These are phyloP conservation scores for Panurus biarmicus DNA, from an alignment of 2,113 vertebrate species.

Conservation along the genomic window DNA sequence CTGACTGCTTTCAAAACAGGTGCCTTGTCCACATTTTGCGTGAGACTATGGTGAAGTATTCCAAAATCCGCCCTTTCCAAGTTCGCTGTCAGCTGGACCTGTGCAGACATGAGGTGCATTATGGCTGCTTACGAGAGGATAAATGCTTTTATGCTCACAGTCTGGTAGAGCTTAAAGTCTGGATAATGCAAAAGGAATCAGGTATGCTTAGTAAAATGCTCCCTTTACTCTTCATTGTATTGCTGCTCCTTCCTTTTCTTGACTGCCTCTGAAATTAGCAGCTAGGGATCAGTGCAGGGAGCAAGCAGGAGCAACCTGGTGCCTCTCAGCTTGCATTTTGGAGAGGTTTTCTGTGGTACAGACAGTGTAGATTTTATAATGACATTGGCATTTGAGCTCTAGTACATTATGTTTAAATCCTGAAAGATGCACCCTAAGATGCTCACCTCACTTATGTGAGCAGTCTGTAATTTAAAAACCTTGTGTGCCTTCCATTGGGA, in stretches of 20 bases:
- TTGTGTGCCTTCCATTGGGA: neutral
- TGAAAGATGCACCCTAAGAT: neutral
- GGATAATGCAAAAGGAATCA: constrained; percentile 90
- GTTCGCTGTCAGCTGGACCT: constrained; percentile 83
- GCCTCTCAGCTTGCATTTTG: neutral
- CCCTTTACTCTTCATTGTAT: neutral
- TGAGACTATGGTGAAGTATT: constrained; percentile 89
- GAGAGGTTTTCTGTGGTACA: neutral
- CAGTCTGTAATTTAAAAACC: neutral
- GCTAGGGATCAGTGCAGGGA: neutral
- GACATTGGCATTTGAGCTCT: neutral
- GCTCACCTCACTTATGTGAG: neutral
- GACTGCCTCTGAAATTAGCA: neutral
- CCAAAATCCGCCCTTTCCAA: constrained; percentile 85
- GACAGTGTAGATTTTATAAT: neutral
- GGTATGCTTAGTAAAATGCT: constrained; percentile 57
- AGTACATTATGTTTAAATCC: neutral
- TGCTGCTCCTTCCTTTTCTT: neutral
- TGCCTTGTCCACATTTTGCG: constrained; percentile 96
- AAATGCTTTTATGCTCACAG: constrained; percentile 95
- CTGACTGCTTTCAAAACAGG: constrained; percentile 62
- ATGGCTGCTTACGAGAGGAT: constrained; percentile 90
- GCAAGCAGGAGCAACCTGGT: neutral
- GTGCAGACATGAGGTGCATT: constrained; percentile 92
- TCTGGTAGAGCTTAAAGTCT: constrained; percentile 92